phyloP scores from a whole-genome alignment of 2,113 vertebrate species.

The Coturnix japonica region DNA sequence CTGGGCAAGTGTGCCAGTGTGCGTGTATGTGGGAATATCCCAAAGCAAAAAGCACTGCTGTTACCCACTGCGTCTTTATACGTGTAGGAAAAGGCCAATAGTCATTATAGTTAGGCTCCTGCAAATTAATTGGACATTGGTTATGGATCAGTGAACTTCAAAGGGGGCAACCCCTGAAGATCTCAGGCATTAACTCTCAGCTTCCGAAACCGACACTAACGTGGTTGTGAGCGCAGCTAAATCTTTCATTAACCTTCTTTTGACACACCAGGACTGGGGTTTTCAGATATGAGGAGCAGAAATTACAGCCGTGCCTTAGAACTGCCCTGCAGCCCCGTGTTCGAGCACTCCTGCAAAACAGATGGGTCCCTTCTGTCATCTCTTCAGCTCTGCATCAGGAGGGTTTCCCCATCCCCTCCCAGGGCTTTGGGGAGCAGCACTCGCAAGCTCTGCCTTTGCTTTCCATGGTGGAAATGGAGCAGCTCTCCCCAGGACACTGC shows the following conservation, averaged over 20 bases:
- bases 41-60: not conserved
- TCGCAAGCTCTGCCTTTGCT: not conserved
- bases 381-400: not conserved
- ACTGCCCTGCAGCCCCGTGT: not conserved
- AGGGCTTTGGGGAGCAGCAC: fast-evolving
- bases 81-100: constrained; percentile 61
- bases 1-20: not conserved
- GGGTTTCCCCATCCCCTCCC: not conserved
- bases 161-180: constrained; percentile 66
- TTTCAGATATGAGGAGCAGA: not conserved
- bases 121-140: constrained; percentile 73
- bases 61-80: constrained; percentile 56
- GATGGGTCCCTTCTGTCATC: not conserved
- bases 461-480: not conserved
- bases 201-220: constrained; percentile 66
- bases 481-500: not conserved
- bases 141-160: constrained; percentile 74
- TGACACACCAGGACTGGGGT: not conserved
- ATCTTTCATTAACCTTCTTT: constrained; percentile 65
- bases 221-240: constrained; percentile 51
- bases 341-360: fast-evolving
- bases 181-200: constrained; percentile 56
- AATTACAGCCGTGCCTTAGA: constrained; percentile 35
- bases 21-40: not conserved
- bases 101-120: constrained; percentile 66